Evolutionary conservation across 2,888 invertebrate species (phyloP).

Genomic region (Elysia crispata): DNA sequence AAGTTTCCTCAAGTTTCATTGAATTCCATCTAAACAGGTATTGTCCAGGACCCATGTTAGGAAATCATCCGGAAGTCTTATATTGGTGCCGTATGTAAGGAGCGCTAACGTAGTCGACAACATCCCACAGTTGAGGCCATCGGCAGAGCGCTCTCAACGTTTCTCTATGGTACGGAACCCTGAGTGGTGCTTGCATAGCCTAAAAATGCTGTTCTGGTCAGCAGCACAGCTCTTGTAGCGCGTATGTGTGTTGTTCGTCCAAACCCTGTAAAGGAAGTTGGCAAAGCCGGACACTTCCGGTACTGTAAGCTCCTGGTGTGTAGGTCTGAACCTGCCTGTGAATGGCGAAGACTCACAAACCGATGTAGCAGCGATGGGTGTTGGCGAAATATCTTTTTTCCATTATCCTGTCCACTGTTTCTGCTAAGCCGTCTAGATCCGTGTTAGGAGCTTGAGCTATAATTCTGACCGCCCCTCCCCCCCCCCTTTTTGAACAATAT

Average conservation of each 20-base stretch:
- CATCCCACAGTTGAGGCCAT: background rate
- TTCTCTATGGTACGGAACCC: background rate
- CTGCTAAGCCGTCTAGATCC: slow-evolving; percentile 10
- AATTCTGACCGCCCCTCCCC: background rate
- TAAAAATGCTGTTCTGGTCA: too few species aligned
- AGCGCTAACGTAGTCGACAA: background rate
- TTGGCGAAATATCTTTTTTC: background rate
- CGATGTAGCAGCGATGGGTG: background rate
- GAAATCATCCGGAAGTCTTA: too few species aligned
- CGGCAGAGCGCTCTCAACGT: background rate
- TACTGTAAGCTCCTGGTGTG: background rate
- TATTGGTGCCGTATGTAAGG: too few species aligned
- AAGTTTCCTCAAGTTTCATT: too few species aligned
- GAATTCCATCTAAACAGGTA: too few species aligned
- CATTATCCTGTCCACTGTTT: slow-evolving; percentile 6
- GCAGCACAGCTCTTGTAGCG: too few species aligned
- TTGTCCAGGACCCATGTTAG: too few species aligned
- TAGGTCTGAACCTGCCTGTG: background rate
- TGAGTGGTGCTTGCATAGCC: too few species aligned
- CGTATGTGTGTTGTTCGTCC: background rate
- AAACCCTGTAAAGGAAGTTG: background rate
- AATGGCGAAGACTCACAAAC: too few species aligned
- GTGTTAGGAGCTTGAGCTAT: slow-evolving; percentile 1
- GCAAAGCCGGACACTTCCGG: background rate
- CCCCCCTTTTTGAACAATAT: too few species aligned